These are phyloP conservation scores for Venusia cambrica DNA, from an alignment of 2,888 invertebrate genomes.

Conservation along the genomic window DNA sequence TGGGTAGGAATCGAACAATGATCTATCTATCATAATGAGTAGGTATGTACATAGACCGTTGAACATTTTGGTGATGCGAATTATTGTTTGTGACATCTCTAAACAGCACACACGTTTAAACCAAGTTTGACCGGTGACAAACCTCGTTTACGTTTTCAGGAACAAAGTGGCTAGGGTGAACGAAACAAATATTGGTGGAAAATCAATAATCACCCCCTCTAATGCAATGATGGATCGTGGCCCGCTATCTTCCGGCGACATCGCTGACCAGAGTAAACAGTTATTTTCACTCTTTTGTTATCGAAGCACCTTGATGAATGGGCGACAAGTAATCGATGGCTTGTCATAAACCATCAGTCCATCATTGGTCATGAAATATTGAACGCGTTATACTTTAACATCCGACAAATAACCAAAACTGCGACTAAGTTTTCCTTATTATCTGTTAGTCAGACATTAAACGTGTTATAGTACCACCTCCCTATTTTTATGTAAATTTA, in stretches of 20 bases:
- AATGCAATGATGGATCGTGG: slow-evolving; percentile 70
- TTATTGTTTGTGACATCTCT: too few species aligned
- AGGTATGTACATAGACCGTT: too few species aligned
- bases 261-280: slow-evolving; percentile 52
- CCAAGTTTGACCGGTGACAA: slow-evolving; percentile 21
- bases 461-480: too few species aligned
- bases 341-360: slow-evolving; percentile 3
- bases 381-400: not conserved
- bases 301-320: slow-evolving; percentile 23
- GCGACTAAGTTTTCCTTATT: too few species aligned
- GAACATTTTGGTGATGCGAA: too few species aligned
- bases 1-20: too few species aligned
- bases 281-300: slow-evolving; percentile 38
- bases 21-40: too few species aligned
- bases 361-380: not conserved
- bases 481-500: too few species aligned
- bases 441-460: too few species aligned
- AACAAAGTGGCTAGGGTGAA: slow-evolving; percentile 18
- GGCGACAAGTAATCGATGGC: slow-evolving; percentile 9
- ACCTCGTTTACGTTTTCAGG: slow-evolving; percentile 30
- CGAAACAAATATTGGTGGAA: slow-evolving; percentile 49
- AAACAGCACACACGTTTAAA: slow-evolving; percentile 18
- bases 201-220: slow-evolving; percentile 70
- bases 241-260: slow-evolving; percentile 64
- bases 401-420: too few species aligned